These are phyloP conservation scores for Euleptes europaea DNA, from an alignment of 2,113 vertebrate species.

Conservation along the genomic window DNA sequence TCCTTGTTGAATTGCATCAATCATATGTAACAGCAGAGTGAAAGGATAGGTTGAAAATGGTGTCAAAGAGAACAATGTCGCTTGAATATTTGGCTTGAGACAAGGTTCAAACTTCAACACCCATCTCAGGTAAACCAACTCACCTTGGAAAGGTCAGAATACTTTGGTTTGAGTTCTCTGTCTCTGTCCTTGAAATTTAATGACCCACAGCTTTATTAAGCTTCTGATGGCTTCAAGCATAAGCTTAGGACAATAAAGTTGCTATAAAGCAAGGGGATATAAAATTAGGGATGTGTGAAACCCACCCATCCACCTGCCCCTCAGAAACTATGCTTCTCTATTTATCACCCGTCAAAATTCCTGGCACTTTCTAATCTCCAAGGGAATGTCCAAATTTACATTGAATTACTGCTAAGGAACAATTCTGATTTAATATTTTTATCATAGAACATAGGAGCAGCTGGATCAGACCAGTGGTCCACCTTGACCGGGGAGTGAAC, in stretches of 20 bases:
- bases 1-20: no score
- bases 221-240: conserved; percentile 1
- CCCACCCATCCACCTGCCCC: background rate
- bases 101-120: background rate
- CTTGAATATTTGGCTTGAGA: background rate
- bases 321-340: background rate
- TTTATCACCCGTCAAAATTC: background rate
- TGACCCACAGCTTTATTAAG: conserved; percentile 6
- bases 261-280: conserved; percentile 8
- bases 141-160: background rate
- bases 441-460: no score
- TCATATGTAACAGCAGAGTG: no score
- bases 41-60: no score
- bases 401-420: no score
- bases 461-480: no score
- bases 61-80: background rate
- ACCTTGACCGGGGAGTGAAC: no score
- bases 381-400: background rate
- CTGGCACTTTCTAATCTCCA: background rate
- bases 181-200: conserved; percentile 21
- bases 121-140: background rate
- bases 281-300: background rate
- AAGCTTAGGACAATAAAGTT: conserved; percentile 12
- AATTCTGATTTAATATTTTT: no score
- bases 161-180: background rate